A percentile compares a stretch with the other conserved stretches of the same genome.
phyloP scores from a whole-genome alignment of 92 coral and sea anemone species.

The Porites lobata region DNA sequence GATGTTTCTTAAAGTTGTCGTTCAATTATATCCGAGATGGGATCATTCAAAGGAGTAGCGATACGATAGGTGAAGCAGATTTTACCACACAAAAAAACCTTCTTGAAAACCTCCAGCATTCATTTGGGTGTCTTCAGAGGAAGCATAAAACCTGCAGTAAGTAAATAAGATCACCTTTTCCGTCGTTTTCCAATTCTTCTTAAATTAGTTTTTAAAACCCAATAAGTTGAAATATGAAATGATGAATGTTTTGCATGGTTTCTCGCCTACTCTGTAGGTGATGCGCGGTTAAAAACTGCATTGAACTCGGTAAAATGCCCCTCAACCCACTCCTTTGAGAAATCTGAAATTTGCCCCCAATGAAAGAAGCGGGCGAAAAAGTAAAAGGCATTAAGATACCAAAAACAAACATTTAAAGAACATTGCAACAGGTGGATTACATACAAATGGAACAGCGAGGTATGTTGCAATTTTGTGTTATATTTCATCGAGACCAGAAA shows the following conservation, averaged over 20 bases:
- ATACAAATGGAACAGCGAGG: not conserved
- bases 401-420: not conserved
- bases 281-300: not conserved
- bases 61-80: no score
- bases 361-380: no score
- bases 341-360: not conserved
- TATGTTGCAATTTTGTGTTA: not conserved
- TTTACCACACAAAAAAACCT: no score
- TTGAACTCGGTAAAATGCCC: not conserved
- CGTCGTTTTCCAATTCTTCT: not conserved
- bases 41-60: not conserved
- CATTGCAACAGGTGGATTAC: conserved; percentile 17
- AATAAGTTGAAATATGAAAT: not conserved
- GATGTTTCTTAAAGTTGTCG: not conserved
- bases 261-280: not conserved
- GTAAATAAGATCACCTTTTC: not conserved
- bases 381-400: no score
- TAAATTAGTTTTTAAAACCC: not conserved
- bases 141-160: not conserved
- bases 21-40: not conserved
- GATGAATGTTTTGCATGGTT: not conserved
- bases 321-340: not conserved
- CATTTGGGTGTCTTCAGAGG: not conserved
- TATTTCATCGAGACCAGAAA: not conserved
- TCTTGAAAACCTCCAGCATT: no score